Evolutionary conservation across 2,797 vertebrate species (phyloP).

Genomic region (Coranthus polyacanthus): DNA sequence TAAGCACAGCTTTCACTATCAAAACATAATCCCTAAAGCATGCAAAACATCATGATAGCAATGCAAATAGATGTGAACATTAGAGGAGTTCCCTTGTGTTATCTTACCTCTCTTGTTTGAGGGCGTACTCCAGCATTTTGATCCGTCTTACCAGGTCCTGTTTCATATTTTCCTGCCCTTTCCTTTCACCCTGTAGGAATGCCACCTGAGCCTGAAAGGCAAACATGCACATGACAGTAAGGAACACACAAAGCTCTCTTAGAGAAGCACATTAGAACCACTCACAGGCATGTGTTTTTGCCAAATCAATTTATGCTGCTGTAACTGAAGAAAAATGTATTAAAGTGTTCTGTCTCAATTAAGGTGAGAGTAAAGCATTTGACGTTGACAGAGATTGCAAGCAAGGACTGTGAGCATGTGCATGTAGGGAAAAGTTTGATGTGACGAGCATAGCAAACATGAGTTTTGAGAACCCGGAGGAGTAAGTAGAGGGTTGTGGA

Average conservation of each 20-base stretch:
- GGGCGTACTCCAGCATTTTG: slow-evolving; percentile 88
- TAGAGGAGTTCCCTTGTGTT: neutral
- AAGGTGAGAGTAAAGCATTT: slow-evolving; percentile 6
- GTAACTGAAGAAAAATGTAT: neutral
- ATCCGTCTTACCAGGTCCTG: slow-evolving; percentile 89
- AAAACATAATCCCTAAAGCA: slow-evolving; percentile 6
- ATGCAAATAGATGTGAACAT: slow-evolving; percentile 6
- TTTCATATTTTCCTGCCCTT: slow-evolving; percentile 91
- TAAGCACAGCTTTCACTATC: neutral
- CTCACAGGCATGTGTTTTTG: neutral
- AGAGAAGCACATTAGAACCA: slow-evolving; percentile 1
- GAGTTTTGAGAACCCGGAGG: slow-evolving; percentile 51
- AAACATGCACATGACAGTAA: slow-evolving; percentile 40
- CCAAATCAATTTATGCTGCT: neutral
- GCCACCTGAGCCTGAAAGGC: slow-evolving; percentile 85
- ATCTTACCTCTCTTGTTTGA: slow-evolving; percentile 88
- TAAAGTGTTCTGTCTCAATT: neutral
- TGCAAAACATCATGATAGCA: slow-evolving; percentile 2
- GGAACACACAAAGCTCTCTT: slow-evolving; percentile 19
- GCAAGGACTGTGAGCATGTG: neutral
- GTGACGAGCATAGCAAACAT: slow-evolving; percentile 45
- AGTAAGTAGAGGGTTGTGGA: slow-evolving; percentile 76
- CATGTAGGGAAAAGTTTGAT: slow-evolving; percentile 21
- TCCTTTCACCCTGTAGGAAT: slow-evolving; percentile 88
- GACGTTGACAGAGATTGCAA: slow-evolving; percentile 17